A percentile compares a stretch with the other conserved stretches of the same genome.
Evolutionary conservation across 1,140 invertebrate genomes (phyloP).

Genomic region (Drosophila nannoptera): DNA sequence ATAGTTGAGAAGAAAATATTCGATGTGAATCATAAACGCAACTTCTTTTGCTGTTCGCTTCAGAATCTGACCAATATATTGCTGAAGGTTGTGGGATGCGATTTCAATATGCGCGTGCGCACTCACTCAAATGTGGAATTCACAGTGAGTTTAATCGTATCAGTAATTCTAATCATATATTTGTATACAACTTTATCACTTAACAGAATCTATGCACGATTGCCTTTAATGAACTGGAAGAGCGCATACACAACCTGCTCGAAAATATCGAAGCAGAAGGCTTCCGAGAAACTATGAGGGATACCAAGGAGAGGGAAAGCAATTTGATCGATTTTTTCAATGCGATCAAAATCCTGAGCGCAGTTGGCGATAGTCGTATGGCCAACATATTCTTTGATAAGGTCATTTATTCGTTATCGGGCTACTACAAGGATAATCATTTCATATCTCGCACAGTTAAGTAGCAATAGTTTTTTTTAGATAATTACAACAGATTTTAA

Average conservation of each 20-base stretch:
- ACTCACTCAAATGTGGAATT: slow-evolving; percentile 45
- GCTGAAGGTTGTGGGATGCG: slow-evolving; percentile 53
- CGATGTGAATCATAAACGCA: slow-evolving; percentile 35
- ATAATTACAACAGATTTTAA: background rate
- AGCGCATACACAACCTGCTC: slow-evolving; percentile 40
- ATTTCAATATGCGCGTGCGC: slow-evolving; percentile 46
- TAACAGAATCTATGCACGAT: slow-evolving; percentile 50
- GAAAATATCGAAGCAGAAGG: slow-evolving; percentile 47
- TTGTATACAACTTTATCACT: background rate
- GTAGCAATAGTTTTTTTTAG: background rate
- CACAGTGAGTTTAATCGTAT: slow-evolving; percentile 22
- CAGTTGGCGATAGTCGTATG: slow-evolving; percentile 33
- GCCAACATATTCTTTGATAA: slow-evolving; percentile 33
- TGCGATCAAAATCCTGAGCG: slow-evolving; percentile 46
- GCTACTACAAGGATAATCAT: background rate
- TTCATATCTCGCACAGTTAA: slow-evolving; percentile 4
- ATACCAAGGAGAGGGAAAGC: background rate
- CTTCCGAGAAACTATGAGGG: slow-evolving; percentile 7
- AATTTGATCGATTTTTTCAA: slow-evolving; percentile 49
- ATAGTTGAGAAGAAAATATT: slow-evolving; percentile 47
- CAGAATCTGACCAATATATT: slow-evolving; percentile 59
- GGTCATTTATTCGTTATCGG: slow-evolving; percentile 27
- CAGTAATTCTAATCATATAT: background rate
- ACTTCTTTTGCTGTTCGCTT: slow-evolving; percentile 51
- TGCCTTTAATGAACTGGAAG: slow-evolving; percentile 57